These are phyloP conservation scores for Cheilosia vernalis DNA, from an alignment of 2,888 invertebrate genomes.

Conservation along the genomic window DNA sequence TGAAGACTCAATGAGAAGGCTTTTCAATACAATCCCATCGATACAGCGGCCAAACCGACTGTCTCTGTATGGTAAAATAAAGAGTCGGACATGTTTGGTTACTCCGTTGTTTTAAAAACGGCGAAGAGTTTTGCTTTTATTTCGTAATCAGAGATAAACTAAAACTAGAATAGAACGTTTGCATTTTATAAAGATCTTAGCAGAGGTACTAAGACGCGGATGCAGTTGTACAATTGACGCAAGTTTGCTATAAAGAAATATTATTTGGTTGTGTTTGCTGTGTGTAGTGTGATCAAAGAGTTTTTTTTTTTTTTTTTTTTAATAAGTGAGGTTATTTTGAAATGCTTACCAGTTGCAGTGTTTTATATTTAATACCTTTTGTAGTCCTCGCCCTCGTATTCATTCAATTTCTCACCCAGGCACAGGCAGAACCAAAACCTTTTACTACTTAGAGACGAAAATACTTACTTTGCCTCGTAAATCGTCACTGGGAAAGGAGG, in stretches of 20 bases:
- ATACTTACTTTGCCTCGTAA: no score
- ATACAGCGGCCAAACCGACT: conserved; percentile 69
- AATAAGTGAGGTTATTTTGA: background rate
- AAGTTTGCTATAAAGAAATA: conserved; percentile 51
- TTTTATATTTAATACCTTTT: background rate
- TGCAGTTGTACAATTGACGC: conserved; percentile 42
- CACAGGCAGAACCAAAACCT: no score
- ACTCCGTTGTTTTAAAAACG: conserved; percentile 31
- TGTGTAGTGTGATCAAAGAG: conserved; percentile 37
- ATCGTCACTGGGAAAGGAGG: no score
- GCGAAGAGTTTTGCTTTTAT: conserved; percentile 40
- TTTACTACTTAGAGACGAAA: no score
- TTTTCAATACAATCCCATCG: conserved; percentile 72
- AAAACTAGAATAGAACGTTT: conserved; percentile 31
- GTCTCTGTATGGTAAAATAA: conserved; percentile 49
- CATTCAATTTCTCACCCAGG: no score
- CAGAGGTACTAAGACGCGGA: conserved; percentile 28
- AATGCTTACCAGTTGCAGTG: background rate
- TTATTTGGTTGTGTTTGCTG: conserved; percentile 40
- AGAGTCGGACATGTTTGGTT: conserved; percentile 42
- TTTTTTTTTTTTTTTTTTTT: background rate
- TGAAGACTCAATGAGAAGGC: conserved; percentile 3
- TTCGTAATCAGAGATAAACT: conserved; percentile 41
- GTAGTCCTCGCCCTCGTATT: no score
- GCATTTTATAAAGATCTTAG: conserved; percentile 27